Base-by-base conservation (phyloP, 1,140 invertebrate genomes). In the Platorchestia sp. region DNA sequence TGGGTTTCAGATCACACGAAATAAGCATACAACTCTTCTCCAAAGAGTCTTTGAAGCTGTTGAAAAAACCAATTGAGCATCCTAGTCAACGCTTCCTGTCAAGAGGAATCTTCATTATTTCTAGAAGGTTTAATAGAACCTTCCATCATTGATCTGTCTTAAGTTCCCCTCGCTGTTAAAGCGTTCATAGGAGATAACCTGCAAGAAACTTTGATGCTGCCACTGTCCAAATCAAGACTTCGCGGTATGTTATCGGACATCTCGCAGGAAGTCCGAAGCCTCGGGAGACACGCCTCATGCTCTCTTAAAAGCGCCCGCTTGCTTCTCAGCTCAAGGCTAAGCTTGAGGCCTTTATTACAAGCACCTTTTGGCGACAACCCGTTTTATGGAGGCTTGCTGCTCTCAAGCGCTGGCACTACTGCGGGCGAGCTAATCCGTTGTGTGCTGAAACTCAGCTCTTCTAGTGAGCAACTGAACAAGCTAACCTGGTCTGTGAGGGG, bases 171-270 rank as follows among this genome's bases (percentile, higher is more conserved):
- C 59, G 59, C 59, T 44, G 87, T 90, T 90, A 90, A 90, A 43
- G 87, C 87, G 44, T 90, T 90, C 41, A 42, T 43, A 75, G 7
- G 87, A 45, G 87, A 90, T 43, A 90, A 42, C 87, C 14, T 90
- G 19, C 5, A 14, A 90, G 41, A 90, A 45, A 36, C 87, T 90
- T 90, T 90, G 87, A 90, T 16, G 87, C 16, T 90, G 87, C 87
- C 87, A 90, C 87, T 90, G 19, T 90, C 44, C 41, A 90, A 90
- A 90, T 90, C 87, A 90, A 90, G 41, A 43, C 41, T 90, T 43
- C 87, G 44, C 87, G 87, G 87, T 90, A 90, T 90, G 87, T 90
- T 90, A 90, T 90, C 87, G 87, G 87, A 42, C 41, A 90, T 90
- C 87, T 90, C 42, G 42, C 87, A 90, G 87, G 87, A 90, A 90